A percentile compares a stretch with the other conserved stretches of the same genome.
Conservation (phyloP, 2,113 vertebrate species). For the Entomyzon cyanotis region DNA sequence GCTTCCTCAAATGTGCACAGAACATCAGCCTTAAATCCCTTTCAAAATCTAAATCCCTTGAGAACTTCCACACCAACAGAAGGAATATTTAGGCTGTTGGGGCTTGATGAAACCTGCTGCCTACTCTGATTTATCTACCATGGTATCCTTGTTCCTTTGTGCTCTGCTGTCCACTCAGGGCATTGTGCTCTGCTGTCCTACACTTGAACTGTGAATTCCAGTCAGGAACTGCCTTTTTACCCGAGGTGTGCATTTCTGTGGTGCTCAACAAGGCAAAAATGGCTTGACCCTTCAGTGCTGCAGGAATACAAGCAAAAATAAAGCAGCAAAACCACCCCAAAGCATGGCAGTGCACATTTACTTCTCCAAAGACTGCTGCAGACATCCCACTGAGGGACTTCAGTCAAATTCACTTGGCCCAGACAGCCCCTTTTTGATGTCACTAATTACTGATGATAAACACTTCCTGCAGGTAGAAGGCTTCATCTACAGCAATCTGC, state of each 20-base stretch:
- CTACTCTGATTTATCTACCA: neutral
- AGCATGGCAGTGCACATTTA: neutral
- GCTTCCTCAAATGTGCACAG: neutral
- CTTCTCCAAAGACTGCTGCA: neutral
- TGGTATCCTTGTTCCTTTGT: fast-evolving
- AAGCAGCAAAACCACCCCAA: neutral
- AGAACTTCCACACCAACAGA: neutral
- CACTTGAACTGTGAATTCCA: neutral
- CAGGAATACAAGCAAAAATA: neutral
- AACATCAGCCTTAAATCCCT: neutral
- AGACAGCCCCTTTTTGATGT: neutral
- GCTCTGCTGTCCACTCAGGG: neutral
- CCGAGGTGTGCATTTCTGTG: neutral
- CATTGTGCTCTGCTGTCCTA: neutral
- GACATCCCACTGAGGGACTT: neutral
- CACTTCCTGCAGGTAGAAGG: neutral
- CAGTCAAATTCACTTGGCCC: neutral
- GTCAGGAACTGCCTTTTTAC: neutral
- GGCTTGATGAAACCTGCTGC: neutral
- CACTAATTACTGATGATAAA: neutral
- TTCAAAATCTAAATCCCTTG: neutral
- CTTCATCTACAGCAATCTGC: neutral
- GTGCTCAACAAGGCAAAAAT: neutral
- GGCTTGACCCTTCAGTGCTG: neutral
- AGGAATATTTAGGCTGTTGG: neutral